These are phyloP conservation scores for Prietella phreatophila DNA, from an alignment of 2,113 vertebrate species.

Conservation along the genomic window DNA sequence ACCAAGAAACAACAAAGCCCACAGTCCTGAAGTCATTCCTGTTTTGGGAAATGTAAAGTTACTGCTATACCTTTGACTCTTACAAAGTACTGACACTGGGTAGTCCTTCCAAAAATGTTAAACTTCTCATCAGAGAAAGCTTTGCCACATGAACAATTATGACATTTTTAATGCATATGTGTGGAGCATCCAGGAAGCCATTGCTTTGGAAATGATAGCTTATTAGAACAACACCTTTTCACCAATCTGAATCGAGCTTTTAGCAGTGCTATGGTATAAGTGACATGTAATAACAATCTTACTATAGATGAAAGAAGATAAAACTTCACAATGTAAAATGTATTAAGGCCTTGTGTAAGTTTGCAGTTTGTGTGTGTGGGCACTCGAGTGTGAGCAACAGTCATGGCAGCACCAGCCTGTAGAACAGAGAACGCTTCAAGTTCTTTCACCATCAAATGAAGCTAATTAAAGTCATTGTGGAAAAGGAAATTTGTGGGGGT, in stretches of 20 bases:
- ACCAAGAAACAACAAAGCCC: background rate
- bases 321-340: background rate
- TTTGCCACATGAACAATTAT: background rate
- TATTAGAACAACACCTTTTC: background rate
- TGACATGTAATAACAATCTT: background rate
- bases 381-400: slow-evolving; percentile 32
- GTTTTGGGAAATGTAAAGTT: background rate
- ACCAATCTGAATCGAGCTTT: background rate
- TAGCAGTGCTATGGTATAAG: background rate
- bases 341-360: background rate
- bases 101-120: background rate
- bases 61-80: background rate
- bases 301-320: background rate
- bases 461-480: slow-evolving; percentile 24
- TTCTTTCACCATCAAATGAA: slow-evolving; percentile 35
- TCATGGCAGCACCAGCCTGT: slow-evolving; percentile 18
- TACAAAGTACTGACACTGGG: background rate
- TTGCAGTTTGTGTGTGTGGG: too few relatives aligned
- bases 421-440: slow-evolving; percentile 15
- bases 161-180: background rate
- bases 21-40: background rate
- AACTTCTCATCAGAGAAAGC: background rate
- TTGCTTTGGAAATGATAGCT: background rate
- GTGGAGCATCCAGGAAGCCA: background rate
- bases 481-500: background rate